phyloP scores from a whole-genome alignment of 2,797 vertebrate species.

The Pipistrellus nathusii region DNA sequence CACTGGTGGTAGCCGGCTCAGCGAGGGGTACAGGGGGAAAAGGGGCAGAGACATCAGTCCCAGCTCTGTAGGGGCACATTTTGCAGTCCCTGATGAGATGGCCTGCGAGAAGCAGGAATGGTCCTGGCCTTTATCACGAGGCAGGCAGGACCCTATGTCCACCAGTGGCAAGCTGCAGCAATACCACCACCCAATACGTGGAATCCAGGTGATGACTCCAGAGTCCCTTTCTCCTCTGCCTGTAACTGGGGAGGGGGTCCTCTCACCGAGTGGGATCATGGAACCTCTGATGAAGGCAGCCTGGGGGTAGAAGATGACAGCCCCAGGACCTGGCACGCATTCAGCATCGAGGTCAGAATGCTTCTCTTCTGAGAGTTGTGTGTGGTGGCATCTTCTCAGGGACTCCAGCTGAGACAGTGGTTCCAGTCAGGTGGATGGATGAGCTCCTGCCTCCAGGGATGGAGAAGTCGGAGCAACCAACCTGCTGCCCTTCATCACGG shows the following conservation, averaged over 20 bases:
- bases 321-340: conserved; percentile 75
- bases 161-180: conserved; percentile 78
- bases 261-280: conserved; percentile 74
- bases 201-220: conserved; percentile 79
- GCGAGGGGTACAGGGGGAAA: conserved; percentile 83
- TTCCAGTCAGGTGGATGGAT: conserved; percentile 77
- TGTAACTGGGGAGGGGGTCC: conserved; percentile 80
- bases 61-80: conserved; percentile 80
- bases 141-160: conserved; percentile 78
- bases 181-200: conserved; percentile 72
- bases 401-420: conserved; percentile 78
- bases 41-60: conserved; percentile 82
- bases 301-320: conserved; percentile 66
- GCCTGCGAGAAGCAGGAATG: conserved; percentile 72
- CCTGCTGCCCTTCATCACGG: conserved; percentile 80
- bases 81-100: conserved; percentile 83
- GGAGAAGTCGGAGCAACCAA: conserved; percentile 80
- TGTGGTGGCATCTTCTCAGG: conserved; percentile 74
- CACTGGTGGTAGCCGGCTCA: conserved; percentile 78
- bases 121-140: conserved; percentile 71
- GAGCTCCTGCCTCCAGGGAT: conserved; percentile 80
- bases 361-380: conserved; percentile 77
- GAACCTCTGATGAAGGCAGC: conserved; percentile 75
- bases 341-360: conserved; percentile 74
- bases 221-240: conserved; percentile 81